phyloP scores from a whole-genome alignment of 64 coral and sea anemone species.

The Actinia tenebrosa region DNA sequence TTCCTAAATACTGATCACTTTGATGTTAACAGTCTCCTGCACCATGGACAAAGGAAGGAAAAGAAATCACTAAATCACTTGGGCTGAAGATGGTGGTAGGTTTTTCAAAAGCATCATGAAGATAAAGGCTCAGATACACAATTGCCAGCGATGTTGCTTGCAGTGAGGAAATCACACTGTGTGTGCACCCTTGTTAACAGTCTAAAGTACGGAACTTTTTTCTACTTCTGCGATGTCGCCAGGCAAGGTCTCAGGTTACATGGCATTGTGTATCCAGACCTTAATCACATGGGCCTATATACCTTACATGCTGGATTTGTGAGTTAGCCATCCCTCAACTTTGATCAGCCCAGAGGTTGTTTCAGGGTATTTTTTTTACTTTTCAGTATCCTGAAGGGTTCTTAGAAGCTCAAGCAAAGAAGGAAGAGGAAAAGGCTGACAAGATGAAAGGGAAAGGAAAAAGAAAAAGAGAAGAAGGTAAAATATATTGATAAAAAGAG shows the following conservation, averaged over 20 bases:
- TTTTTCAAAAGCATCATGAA: not conserved
- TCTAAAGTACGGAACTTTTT: too few species aligned
- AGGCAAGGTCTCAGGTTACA: too few species aligned
- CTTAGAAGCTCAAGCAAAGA: conserved; percentile 97
- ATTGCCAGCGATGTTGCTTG: too few species aligned
- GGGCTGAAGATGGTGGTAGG: conserved; percentile 87
- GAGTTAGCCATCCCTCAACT: too few species aligned
- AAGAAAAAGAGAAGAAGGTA: conserved; percentile 71
- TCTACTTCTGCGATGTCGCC: too few species aligned
- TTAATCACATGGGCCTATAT: too few species aligned
- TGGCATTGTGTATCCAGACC: too few species aligned
- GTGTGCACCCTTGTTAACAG: too few species aligned
- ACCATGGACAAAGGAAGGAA: conserved; percentile 93
- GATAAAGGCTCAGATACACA: too few species aligned
- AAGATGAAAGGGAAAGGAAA: conserved; percentile 72
- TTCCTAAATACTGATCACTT: not conserved
- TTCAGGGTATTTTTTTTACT: not conserved
- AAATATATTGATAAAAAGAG: not conserved
- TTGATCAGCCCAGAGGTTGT: too few species aligned
- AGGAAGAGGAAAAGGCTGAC: conserved; percentile 67
- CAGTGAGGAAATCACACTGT: too few species aligned
- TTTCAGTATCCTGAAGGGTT: conserved; percentile 94
- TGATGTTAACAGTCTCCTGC: conserved; percentile 72
- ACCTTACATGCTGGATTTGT: too few species aligned
- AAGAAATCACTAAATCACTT: conserved; percentile 52